Evolutionary conservation across 2,797 vertebrate species (phyloP).

Genomic region (Eleutherodactylus coqui): DNA sequence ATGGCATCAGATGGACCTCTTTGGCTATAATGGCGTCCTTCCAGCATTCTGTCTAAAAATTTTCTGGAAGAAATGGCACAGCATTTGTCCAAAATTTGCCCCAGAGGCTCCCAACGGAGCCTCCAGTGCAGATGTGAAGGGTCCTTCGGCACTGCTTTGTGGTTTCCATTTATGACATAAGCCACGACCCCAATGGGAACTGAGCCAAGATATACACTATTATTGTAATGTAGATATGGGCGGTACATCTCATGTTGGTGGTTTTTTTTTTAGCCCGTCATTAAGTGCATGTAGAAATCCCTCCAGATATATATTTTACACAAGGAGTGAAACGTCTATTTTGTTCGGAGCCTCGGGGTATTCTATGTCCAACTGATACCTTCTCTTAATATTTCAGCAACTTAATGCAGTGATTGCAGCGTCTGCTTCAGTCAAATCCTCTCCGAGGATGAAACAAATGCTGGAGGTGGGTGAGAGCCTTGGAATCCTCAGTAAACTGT

Average conservation of each 20-base stretch:
- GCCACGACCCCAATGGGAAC: background rate
- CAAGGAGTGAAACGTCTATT: background rate
- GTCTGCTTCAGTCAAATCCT: constrained; percentile 91
- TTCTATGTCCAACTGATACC: background rate
- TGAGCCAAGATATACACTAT: too few species aligned
- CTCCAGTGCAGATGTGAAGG: too few species aligned
- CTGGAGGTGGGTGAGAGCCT: constrained; percentile 81
- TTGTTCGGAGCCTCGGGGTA: background rate
- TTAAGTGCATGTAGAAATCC: too few species aligned
- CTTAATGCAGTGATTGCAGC: constrained; percentile 93
- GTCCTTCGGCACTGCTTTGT: too few species aligned
- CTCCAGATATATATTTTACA: background rate
- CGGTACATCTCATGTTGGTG: background rate
- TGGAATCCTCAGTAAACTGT: background rate
- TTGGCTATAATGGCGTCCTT: too few species aligned
- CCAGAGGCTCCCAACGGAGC: too few species aligned
- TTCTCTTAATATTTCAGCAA: constrained; percentile 76
- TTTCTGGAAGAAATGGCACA: too few species aligned
- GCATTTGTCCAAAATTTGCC: too few species aligned
- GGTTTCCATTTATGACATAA: background rate
- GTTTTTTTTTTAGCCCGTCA: too few species aligned
- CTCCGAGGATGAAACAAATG: constrained; percentile 92
- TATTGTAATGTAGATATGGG: background rate
- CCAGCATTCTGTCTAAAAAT: too few species aligned
- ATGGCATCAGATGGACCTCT: too few species aligned